Evolutionary conservation across 1,140 invertebrate genomes (phyloP).

Genomic region (Caenorhabditis elegans): DNA sequence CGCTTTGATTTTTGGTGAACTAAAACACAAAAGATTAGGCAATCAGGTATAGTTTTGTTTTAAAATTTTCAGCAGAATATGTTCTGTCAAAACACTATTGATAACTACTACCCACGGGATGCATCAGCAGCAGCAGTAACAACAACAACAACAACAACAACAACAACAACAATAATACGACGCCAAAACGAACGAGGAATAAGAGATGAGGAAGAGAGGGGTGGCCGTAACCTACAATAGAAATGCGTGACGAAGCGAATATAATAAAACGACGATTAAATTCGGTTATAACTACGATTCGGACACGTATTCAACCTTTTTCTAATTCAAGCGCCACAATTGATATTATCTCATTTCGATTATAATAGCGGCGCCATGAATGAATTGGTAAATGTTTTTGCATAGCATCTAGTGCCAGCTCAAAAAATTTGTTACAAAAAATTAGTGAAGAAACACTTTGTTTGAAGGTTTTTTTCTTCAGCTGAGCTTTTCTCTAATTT

Average conservation of each 20-base stretch:
- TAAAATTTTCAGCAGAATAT: too few species aligned
- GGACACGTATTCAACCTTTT: not conserved
- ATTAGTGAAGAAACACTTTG: too few species aligned
- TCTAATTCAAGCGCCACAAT: not conserved
- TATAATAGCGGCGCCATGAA: too few species aligned
- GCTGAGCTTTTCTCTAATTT: too few species aligned
- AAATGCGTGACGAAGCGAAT: constrained; percentile 32
- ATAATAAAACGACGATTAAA: constrained; percentile 32
- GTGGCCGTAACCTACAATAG: constrained; percentile 23
- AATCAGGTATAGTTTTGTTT: too few species aligned
- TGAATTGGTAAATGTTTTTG: too few species aligned
- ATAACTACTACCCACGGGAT: too few species aligned
- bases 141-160: not conserved
- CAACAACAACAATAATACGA: not conserved
- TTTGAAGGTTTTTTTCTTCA: too few species aligned
- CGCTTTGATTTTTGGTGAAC: not conserved
- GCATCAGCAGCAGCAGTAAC: too few species aligned
- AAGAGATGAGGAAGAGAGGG: not conserved
- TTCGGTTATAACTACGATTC: constrained; percentile 30
- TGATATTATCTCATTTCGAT: not conserved
- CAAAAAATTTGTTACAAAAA: too few species aligned
- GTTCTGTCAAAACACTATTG: not conserved
- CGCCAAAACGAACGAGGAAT: not conserved
- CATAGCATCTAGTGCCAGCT: too few species aligned
- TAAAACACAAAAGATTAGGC: not conserved